Evolutionary conservation across 1,140 invertebrate species (phyloP), one percentile per base, ranked within the genome.

Genomic region (Cepaea nemoralis): DNA sequence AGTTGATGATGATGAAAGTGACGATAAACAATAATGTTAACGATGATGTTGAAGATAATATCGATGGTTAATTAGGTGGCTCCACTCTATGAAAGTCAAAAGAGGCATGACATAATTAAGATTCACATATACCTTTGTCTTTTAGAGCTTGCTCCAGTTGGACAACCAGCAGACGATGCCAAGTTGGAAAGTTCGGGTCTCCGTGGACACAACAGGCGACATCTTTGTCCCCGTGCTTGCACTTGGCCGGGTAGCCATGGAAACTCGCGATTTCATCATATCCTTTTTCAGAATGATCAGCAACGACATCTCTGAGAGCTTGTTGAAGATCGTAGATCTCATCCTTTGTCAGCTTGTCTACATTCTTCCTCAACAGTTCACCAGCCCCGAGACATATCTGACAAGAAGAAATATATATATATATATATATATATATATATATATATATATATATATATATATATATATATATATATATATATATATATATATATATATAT

Each of bases 201-300:
- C 84, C 84, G 69, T 85, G 84, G 27, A 85, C 40, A 63, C 84
- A 84, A 70, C 84, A 85, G 31, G 83, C 84, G 5, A 82, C 66
- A 16, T 50, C 42, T 22, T 70, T 75, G 19, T 76, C 42, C 8
- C 35, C 67, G 70, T 66, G 59, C 40, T 35, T 40, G 69, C 84
- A 85, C 37, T 77, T 45, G 16, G 84, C 74, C 10, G 84, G 84
- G 66, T 80, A 77, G 40, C 84, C 84, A 66, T 85, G 84, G 59
- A 78, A 85, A 31, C 78, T 81, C 10, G 84, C 78, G 45, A 85
- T 73, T 5, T 75, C 78, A 2, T 50, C 40, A 71, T 48, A 83
- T n/a, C 82, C 82, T 35, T 71, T 75, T 0, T 27, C 5, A 19
- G 67, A 69, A 5, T 80, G 33, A 45, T 83, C 82, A 0, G 66